Conservation (phyloP, 2,888 invertebrate genomes). For the Camponotus fellah region DNA sequence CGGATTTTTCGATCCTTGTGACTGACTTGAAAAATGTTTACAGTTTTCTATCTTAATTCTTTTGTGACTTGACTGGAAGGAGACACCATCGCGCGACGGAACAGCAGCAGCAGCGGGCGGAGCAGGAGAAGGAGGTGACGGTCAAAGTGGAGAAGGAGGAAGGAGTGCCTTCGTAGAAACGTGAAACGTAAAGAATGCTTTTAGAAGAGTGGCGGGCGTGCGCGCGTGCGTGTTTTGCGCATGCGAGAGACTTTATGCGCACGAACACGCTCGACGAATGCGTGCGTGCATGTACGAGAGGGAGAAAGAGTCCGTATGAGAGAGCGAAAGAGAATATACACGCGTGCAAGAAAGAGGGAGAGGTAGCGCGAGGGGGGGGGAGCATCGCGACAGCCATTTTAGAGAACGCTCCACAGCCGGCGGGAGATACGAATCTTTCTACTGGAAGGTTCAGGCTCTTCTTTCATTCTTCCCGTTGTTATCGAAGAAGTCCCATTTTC, state of each 20-base stretch:
- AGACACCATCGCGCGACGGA: conserved; percentile 43
- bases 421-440: conserved; percentile 77
- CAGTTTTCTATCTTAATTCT: conserved; percentile 28
- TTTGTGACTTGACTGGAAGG: conserved; percentile 39
- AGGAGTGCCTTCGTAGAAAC: conserved; percentile 76
- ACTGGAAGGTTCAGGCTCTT: conserved; percentile 22
- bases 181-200: conserved; percentile 56
- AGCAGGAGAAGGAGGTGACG: conserved; percentile 44
- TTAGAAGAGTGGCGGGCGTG: conserved; percentile 49
- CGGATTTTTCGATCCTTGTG: no score
- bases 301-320: neutral
- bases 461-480: conserved; percentile 42
- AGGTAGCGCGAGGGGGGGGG: conserved; percentile 50
- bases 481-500: conserved; percentile 12
- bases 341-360: conserved; percentile 29
- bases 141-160: conserved; percentile 37
- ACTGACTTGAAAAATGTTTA: neutral
- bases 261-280: conserved; percentile 21
- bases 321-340: conserved; percentile 16
- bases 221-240: conserved; percentile 36
- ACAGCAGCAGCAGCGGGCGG: conserved; percentile 24
- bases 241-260: conserved; percentile 54
- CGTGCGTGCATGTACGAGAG: conserved; percentile 11
- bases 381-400: conserved; percentile 80
- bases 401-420: conserved; percentile 79